Evolutionary conservation across 1,140 invertebrate species (phyloP).

Genomic region (Procambarus clarkii): DNA sequence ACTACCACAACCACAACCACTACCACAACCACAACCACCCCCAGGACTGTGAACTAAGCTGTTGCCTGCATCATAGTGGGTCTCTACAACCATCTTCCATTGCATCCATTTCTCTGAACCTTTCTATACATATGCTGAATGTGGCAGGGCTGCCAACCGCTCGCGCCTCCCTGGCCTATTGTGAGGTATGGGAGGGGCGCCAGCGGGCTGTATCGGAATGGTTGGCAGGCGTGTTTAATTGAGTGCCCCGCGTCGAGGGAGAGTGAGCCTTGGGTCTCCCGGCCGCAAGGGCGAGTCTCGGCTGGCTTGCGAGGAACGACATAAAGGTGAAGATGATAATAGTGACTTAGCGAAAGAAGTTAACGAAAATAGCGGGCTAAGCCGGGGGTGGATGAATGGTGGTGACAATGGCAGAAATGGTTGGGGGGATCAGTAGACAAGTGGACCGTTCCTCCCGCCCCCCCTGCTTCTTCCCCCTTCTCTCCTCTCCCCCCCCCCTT

Average conservation of each 20-base stretch:
- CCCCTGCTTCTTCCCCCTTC: not conserved
- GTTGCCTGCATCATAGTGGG: no score
- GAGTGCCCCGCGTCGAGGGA: constrained; percentile 12
- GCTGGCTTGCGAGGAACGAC: not conserved
- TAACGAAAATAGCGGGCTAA: constrained; percentile 43
- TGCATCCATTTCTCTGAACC: not conserved
- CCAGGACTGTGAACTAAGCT: constrained; percentile 2
- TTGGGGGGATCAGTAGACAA: constrained; percentile 35
- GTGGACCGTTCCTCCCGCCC: constrained; percentile 32
- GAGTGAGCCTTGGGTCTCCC: not conserved
- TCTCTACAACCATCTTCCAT: no score
- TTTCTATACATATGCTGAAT: constrained; percentile 39
- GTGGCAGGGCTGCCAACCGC: constrained; percentile 39
- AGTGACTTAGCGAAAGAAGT: constrained; percentile 47
- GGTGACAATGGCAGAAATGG: constrained; percentile 38
- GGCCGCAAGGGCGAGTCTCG: not conserved
- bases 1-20: not conserved
- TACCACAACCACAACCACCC: not conserved
- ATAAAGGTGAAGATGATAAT: constrained; percentile 44
- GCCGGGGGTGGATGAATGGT: constrained; percentile 12
- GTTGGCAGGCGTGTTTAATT: constrained; percentile 48
- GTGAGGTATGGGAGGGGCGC: constrained; percentile 49
- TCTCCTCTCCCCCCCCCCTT: not conserved
- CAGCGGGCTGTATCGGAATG: constrained; percentile 39
- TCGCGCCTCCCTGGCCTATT: constrained; percentile 11